Conservation (phyloP, 1,140 invertebrate species). For the Colletes latitarsis region DNA sequence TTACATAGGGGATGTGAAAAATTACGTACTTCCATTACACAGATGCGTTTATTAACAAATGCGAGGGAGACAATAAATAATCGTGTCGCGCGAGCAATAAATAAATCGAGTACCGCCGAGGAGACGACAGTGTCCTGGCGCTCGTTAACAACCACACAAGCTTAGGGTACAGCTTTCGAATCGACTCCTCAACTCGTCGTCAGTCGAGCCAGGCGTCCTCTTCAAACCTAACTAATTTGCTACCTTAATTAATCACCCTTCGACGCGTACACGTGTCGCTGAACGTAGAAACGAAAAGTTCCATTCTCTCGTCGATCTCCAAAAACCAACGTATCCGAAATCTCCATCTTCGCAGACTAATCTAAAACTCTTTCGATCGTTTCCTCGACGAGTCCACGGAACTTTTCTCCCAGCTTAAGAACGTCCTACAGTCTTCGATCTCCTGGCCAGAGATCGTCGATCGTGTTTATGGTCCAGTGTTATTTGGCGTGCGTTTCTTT, state of each 20-base stretch:
- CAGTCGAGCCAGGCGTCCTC: neutral
- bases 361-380: neutral
- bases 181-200: conserved; percentile 4
- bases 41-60: conserved; percentile 73
- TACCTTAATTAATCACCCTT: neutral
- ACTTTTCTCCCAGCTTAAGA: neutral
- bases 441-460: conserved; percentile 18
- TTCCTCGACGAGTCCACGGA: neutral
- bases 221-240: neutral
- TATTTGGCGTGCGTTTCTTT: conserved; percentile 68
- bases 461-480: conserved; percentile 18
- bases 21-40: conserved; percentile 25
- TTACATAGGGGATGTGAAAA: too few relatives aligned
- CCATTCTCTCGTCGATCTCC: neutral
- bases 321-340: neutral
- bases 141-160: neutral
- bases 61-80: conserved; percentile 67
- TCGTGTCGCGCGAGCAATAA: conserved; percentile 59
- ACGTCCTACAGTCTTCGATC: conserved; percentile 37
- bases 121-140: neutral
- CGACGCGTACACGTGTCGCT: conserved; percentile 13
- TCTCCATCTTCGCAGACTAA: neutral
- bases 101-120: conserved; percentile 36
- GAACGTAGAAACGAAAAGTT: neutral
- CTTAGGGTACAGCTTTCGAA: neutral